Evolutionary conservation across 30 jellyfish, hydroid and myxozoan genomes (phyloP).

Genomic region (Chironex yamaguchii): DNA sequence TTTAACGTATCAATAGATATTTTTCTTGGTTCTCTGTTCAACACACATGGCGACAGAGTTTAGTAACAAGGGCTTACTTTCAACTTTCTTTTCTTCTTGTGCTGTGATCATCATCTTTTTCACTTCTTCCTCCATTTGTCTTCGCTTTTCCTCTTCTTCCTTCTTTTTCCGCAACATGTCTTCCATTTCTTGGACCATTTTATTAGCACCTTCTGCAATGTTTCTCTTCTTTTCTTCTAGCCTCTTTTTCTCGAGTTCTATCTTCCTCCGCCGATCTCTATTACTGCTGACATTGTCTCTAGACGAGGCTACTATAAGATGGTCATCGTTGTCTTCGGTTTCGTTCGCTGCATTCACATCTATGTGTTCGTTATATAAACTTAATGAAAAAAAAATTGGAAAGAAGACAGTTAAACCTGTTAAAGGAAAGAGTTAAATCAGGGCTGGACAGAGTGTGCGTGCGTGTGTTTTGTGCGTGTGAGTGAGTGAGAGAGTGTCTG

Average conservation of each 20-base stretch:
- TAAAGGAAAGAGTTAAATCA: too few relatives aligned
- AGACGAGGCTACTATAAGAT: too few relatives aligned
- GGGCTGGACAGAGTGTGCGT: too few relatives aligned
- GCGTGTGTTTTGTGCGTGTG: too few relatives aligned
- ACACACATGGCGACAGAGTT: slow-evolving; percentile 1
- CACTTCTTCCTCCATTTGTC: slow-evolving; percentile 63
- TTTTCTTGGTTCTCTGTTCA: too few relatives aligned
- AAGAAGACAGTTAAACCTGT: too few relatives aligned
- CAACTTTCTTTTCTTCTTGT: slow-evolving; percentile 43
- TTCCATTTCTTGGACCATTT: slow-evolving; percentile 78
- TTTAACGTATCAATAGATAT: too few relatives aligned
- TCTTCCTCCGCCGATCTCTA: background rate
- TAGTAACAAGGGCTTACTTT: slow-evolving; percentile 24
- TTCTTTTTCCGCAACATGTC: slow-evolving; percentile 66
- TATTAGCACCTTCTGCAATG: slow-evolving; percentile 45
- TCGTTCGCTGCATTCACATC: too few relatives aligned
- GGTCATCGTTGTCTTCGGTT: too few relatives aligned
- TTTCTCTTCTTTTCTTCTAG: slow-evolving; percentile 70
- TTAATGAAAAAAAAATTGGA: too few relatives aligned
- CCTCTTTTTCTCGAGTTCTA: slow-evolving; percentile 45
- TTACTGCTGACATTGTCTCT: background rate
- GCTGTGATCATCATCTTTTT: slow-evolving; percentile 30
- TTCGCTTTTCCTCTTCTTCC: slow-evolving; percentile 67
- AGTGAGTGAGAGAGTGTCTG: too few relatives aligned
- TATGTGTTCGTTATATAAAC: too few relatives aligned